phyloP scores from a whole-genome alignment of 2,797 vertebrate genomes.

The Pogonophryne albipinna region DNA sequence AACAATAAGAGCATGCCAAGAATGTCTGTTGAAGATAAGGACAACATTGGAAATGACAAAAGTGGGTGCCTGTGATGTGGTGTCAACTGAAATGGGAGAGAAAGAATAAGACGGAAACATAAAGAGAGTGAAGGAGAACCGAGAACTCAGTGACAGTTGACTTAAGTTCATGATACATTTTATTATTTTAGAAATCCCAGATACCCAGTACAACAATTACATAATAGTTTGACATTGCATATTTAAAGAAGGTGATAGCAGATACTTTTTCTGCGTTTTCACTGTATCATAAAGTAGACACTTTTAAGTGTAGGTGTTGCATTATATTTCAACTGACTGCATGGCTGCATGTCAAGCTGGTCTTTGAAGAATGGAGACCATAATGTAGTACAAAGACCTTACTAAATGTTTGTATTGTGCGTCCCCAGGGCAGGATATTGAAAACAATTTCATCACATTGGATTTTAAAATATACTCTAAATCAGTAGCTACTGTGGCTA shows the following conservation, averaged over 20 bases:
- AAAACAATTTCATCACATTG: conserved; percentile 70
- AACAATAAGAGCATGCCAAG: conserved; percentile 30
- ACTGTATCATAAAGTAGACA: conserved; percentile 34
- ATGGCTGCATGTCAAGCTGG: conserved; percentile 40
- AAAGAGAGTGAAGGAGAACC: conserved; percentile 17
- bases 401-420: conserved; percentile 47
- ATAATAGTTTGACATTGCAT: conserved; percentile 12
- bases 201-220: neutral
- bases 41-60: conserved; percentile 43
- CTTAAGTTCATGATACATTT: conserved; percentile 26
- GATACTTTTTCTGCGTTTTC: conserved; percentile 25
- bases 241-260: conserved; percentile 8
- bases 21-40: conserved; percentile 52
- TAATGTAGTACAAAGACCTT: conserved; percentile 57
- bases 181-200: neutral
- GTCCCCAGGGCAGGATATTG: conserved; percentile 57
- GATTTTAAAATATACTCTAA: conserved; percentile 58
- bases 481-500: conserved; percentile 56
- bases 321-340: conserved; percentile 38
- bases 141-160: conserved; percentile 31
- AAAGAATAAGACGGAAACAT: conserved; percentile 15
- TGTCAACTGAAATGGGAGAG: conserved; percentile 36
- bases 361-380: conserved; percentile 44
- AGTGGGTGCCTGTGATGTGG: conserved; percentile 42
- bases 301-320: conserved; percentile 34